Base-by-base conservation (phyloP, 2,113 vertebrate genomes). In the Cyanocitta stelleri region DNA sequence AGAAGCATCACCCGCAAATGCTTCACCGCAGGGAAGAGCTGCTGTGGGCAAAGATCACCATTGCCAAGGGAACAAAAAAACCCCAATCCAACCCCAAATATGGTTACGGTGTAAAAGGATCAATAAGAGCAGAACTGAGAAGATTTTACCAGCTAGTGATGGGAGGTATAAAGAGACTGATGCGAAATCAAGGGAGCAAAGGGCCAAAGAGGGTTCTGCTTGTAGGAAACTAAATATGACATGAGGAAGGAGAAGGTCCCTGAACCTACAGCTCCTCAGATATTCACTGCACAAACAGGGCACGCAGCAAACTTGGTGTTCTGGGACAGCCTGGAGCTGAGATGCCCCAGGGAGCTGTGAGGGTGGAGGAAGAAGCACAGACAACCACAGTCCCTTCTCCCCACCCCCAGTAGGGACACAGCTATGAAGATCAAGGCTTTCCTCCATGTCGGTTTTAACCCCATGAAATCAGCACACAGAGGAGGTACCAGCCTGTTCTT, bases 151-250 rank as follows among this genome's bases (percentile, higher is more conserved):
- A 54, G 66, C 24, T n/a, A 39, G 29, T 14, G 41, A 67, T 54
- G 23, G 33, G 30, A 93, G 13, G 20, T 49, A 8, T 2, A 64
- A 64, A 61, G 22, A 8, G 41, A 49, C 24, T 49, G 37, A 21
- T 41, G 63, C n/a, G 43, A 83, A 88, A 76, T 49, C 41, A 48
- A 73, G 39, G 37, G 32, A 33, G 10, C 16, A 63, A 52, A 95
- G 74, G 75, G 41, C 35, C 69, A 52, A 51, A 46, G 10, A 19
- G 22, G 9, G 72, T 91, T 79, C 23, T 67, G 19, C 29, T 52
- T 0, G 0, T 13, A 54, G 26, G n/a, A 85, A 51, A 68, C 49
- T 11, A 56, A 51, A 52, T 1, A 14, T 0, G 2, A 18, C 19
- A 16, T 0, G 1, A 49, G 30, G 44, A 80, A 83, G 17, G 19